Base-by-base conservation (phyloP, 2,888 invertebrate species). In the Magallana nippona region DNA sequence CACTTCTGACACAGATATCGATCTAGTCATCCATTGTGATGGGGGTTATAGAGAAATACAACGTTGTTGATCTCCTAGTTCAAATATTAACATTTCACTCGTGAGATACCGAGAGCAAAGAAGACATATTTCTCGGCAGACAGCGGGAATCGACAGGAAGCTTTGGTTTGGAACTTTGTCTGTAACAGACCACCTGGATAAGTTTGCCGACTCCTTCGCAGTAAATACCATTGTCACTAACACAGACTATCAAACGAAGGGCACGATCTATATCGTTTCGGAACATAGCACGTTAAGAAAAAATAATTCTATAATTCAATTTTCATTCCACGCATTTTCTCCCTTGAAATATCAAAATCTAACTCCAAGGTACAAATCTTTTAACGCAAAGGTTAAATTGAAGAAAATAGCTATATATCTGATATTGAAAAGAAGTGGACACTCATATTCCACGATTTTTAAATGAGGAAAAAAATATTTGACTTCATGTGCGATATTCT, bases 61-160 rank as follows among this genome's bases (percentile, higher is more conserved):
- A 32, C 13, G 71, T 22, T 71, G 71, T 71, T 71, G 71, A 71
- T 71, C 71, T 71, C 71, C 71, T 27, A 32, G 27, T 71, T 71
- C 71, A 71, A 71, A 71, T 71, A 71, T 71, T 71, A 15, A 15
- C 71, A 71, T 71, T 71, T 71, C 71, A 71, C 71, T 71, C 32
- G 71, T 71, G 27, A 22, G 71, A 71, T 71, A 71, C 15, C 71
- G 27, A 71, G 71, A 27, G 32, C 71, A 27, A 15, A 27, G 27
- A 71, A 71, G 71, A 71, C 71, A 71, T 71, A 27, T 71, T 71
- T 71, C 15, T 71, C 71, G 15, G 27, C 22, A 71, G 71, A 71
- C 71, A 71, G 27, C 22, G 27, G 15, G 71, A 71, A 15, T 27
- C 27, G 71, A 71, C 71, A 13, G 27, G 15, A 27, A 27, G 71